phyloP scores from a whole-genome alignment of 2,113 vertebrate genomes.

The Mesoclemmys tuberculata region DNA sequence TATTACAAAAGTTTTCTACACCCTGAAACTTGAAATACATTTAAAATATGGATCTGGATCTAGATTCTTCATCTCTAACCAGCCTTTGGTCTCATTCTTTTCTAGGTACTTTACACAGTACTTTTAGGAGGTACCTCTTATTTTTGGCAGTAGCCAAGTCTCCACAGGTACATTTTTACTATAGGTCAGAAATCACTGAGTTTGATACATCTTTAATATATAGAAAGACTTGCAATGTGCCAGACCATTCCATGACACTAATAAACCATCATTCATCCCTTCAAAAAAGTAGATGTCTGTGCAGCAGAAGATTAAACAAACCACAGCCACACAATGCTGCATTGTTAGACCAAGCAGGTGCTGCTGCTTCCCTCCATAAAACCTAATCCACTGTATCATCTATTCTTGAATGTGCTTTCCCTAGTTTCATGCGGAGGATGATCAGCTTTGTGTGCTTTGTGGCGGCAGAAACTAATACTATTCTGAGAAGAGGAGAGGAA shows the following conservation, averaged over 20 bases:
- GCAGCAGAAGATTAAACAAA: constrained; percentile 52
- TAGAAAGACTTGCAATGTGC: constrained; percentile 16
- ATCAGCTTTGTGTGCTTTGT: constrained; percentile 22
- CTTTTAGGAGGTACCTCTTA: neutral
- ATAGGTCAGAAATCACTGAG: neutral
- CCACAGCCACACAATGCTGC: constrained; percentile 36
- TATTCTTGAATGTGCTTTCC: constrained; percentile 63
- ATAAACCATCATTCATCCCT: constrained; percentile 59
- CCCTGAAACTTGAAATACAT: neutral
- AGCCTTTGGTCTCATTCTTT: neutral
- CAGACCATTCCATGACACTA: constrained; percentile 19
- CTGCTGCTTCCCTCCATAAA: constrained; percentile 46
- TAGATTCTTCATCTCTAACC: neutral
- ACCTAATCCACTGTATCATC: constrained; percentile 50
- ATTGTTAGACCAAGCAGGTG: constrained; percentile 39
- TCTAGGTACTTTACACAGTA: neutral
- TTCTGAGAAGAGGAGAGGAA: constrained; percentile 42
- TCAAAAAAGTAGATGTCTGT: constrained; percentile 60
- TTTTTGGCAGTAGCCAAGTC: neutral
- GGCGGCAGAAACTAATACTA: constrained; percentile 55
- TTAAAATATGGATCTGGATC: neutral
- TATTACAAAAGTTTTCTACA: neutral
- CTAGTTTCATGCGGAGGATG: constrained; percentile 41
- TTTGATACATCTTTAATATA: constrained; percentile 14
- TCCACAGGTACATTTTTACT: constrained; percentile 40